These are phyloP conservation scores for Graptemys geographica DNA, from an alignment of 2,797 vertebrate species.

Conservation along the genomic window DNA sequence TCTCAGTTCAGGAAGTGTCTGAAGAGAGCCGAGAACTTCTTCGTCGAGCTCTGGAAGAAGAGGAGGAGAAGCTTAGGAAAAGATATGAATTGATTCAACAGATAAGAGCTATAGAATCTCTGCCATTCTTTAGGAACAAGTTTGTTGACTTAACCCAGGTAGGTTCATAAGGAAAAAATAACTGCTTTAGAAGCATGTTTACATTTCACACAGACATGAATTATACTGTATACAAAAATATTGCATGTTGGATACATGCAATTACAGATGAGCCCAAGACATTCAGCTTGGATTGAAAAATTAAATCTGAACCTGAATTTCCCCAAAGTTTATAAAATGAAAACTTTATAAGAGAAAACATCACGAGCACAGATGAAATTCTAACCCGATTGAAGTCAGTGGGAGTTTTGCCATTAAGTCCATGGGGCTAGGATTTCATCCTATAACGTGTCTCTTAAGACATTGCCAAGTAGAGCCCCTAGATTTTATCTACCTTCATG, in stretches of 20 bases:
- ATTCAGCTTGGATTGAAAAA: neutral
- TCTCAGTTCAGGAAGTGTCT: conserved; percentile 89
- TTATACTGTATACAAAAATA: neutral
- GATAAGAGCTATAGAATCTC: conserved; percentile 85
- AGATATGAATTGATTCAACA: conserved; percentile 86
- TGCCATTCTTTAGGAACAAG: conserved; percentile 80
- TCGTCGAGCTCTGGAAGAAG: conserved; percentile 82
- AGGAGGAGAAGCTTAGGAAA: conserved; percentile 82
- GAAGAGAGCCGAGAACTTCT: conserved; percentile 86
- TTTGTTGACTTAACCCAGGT: conserved; percentile 91
- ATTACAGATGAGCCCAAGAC: neutral
- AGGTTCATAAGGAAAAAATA: conserved; percentile 32
- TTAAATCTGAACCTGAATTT: neutral
- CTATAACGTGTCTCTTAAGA: neutral
- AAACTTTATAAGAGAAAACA: neutral
- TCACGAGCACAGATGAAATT: neutral
- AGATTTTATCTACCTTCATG: neutral
- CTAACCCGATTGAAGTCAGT: neutral
- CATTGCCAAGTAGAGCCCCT: neutral
- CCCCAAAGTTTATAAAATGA: neutral
- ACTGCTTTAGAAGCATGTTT: neutral
- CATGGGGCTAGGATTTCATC: neutral
- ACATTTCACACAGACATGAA: neutral
- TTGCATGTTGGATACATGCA: neutral
- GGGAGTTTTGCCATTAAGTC: neutral